Evolutionary conservation across 37 sponge, comb jelly and placozoan species (phyloP).

Genomic region (Halisarca cf. caerulea): DNA sequence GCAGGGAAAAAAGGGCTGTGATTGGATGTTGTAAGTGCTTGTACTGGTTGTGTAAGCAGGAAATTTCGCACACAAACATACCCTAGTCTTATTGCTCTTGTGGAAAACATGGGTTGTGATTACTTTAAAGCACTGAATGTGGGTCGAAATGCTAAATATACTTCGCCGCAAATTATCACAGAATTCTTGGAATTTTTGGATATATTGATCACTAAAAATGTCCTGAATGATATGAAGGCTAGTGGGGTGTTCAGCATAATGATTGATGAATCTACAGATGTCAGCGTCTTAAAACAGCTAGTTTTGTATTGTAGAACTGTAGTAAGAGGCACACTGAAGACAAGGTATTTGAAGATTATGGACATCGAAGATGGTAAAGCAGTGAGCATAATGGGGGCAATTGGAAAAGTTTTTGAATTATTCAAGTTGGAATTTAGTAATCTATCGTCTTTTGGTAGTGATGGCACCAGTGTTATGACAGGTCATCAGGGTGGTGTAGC

Average conservation of each 20-base stretch:
- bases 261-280: conserved; percentile 49
- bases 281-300: conserved; percentile 40
- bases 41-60: conserved; percentile 58
- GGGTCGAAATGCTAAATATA: conserved; percentile 48
- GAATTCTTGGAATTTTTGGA: conserved; percentile 26
- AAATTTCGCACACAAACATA: conserved; percentile 53
- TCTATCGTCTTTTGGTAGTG: conserved; percentile 30
- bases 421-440: neutral
- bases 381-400: conserved; percentile 33
- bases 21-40: conserved; percentile 48
- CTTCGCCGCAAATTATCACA: conserved; percentile 17
- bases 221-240: neutral
- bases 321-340: conserved; percentile 19
- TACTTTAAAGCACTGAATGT: conserved; percentile 29
- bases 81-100: conserved; percentile 21
- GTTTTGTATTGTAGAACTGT: conserved; percentile 34
- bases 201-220: neutral
- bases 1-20: conserved; percentile 26
- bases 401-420: conserved; percentile 21
- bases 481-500: conserved; percentile 28
- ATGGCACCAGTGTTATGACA: conserved; percentile 47
- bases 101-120: conserved; percentile 33
- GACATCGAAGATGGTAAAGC: conserved; percentile 44
- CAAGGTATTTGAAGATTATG: conserved; percentile 36
- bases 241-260: conserved; percentile 16